Evolutionary conservation across 2,888 invertebrate species (phyloP).

Genomic region (Pocota personata): DNA sequence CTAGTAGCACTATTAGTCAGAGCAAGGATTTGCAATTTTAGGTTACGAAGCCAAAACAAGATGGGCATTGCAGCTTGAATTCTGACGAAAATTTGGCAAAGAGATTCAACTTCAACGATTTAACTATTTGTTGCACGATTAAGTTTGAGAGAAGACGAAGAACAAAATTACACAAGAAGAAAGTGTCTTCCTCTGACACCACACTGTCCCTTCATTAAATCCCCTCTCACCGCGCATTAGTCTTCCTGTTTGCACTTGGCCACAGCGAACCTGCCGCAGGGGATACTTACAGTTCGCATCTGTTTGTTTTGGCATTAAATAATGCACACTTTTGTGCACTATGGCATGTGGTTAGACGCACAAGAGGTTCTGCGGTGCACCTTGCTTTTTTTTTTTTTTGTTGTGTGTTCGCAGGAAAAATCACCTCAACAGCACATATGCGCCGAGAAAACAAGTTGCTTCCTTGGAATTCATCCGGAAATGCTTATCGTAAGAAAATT

Average conservation of each 20-base stretch:
- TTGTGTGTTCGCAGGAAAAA: conserved; percentile 4
- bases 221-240: neutral
- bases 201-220: neutral
- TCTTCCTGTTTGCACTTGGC: conserved; percentile 49
- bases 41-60: too few species aligned
- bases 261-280: conserved; percentile 48
- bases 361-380: conserved; percentile 36
- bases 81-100: too few species aligned
- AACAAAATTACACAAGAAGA: neutral
- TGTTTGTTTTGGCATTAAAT: conserved; percentile 62
- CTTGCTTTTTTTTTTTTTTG: neutral
- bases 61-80: too few species aligned
- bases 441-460: conserved; percentile 38
- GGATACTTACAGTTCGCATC: conserved; percentile 56
- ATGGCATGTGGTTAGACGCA: conserved; percentile 60
- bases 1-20: too few species aligned
- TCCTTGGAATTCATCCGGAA: conserved; percentile 64
- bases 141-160: too few species aligned
- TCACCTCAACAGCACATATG: neutral
- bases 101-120: too few species aligned
- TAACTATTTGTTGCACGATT: too few species aligned
- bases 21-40: too few species aligned
- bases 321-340: conserved; percentile 50
- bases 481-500: conserved; percentile 67
- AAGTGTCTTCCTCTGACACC: conserved; percentile 16